Evolutionary conservation across 2,888 invertebrate species (phyloP).

Genomic region (Zygaena filipendulae): DNA sequence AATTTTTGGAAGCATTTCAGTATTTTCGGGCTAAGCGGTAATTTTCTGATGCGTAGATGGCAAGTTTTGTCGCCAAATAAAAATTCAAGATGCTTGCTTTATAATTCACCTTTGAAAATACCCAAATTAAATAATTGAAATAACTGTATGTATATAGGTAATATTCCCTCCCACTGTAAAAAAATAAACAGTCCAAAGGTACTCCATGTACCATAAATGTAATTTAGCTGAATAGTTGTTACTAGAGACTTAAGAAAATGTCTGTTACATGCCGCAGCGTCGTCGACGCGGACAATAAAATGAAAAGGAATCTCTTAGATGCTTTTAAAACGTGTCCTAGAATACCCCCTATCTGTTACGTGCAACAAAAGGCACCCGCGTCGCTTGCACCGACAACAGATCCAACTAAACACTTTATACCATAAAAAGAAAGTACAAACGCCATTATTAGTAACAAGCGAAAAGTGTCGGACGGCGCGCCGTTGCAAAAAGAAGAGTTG

Average conservation of each 20-base stretch:
- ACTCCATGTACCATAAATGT: too few relatives aligned
- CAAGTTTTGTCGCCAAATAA: too few relatives aligned
- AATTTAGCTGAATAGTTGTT: neutral
- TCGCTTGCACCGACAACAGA: slow-evolving; percentile 50
- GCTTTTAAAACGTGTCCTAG: slow-evolving; percentile 41
- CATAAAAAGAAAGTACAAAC: slow-evolving; percentile 54
- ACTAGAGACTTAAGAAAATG: slow-evolving; percentile 22
- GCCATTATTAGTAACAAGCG: slow-evolving; percentile 59
- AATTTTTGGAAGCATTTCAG: too few relatives aligned
- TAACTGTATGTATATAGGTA: too few relatives aligned
- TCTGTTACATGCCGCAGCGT: slow-evolving; percentile 23
- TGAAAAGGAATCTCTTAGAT: slow-evolving; percentile 41
- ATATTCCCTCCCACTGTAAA: too few relatives aligned
- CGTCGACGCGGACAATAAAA: slow-evolving; percentile 29
- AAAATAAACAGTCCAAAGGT: too few relatives aligned
- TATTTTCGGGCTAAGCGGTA: too few relatives aligned
- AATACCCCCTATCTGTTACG: slow-evolving; percentile 36
- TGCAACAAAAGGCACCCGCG: slow-evolving; percentile 51
- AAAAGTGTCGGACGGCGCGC: slow-evolving; percentile 52
- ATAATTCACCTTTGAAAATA: too few relatives aligned
- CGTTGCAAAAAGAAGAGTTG: slow-evolving; percentile 47
- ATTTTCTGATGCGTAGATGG: too few relatives aligned
- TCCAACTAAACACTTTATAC: slow-evolving; percentile 63
- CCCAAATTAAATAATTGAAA: too few relatives aligned
- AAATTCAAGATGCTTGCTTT: too few relatives aligned